phyloP scores from a whole-genome alignment of 2,797 vertebrate species.

The Poeciliopsis gracilis region DNA sequence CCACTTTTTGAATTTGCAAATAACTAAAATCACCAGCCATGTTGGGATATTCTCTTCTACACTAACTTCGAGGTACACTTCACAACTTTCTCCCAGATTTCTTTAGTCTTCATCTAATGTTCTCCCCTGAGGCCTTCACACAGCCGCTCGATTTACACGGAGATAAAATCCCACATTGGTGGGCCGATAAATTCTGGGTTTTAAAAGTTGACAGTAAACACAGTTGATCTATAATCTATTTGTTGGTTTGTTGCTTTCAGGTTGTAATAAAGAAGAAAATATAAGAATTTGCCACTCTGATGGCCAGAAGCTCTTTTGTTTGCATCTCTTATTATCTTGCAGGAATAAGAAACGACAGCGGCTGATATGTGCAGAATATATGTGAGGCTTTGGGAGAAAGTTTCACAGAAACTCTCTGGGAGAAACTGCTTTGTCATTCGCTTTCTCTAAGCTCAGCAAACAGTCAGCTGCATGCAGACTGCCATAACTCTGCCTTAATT shows the following conservation, averaged over 20 bases:
- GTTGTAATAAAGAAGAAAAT: neutral
- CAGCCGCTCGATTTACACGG: neutral
- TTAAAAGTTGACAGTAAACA: neutral
- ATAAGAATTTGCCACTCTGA: neutral
- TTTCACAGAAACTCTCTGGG: constrained; percentile 9
- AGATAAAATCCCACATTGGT: neutral
- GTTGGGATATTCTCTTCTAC: neutral
- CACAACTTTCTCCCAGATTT: neutral
- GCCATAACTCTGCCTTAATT: constrained; percentile 52
- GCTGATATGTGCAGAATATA: neutral
- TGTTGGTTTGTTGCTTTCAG: neutral
- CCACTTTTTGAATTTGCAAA: too few relatives aligned
- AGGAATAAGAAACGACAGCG: neutral
- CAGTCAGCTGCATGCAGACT: constrained; percentile 26
- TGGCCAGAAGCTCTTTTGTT: neutral
- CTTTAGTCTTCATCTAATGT: neutral
- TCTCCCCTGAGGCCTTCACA: neutral
- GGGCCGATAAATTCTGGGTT: neutral
- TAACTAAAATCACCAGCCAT: too few relatives aligned
- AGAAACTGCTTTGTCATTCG: neutral
- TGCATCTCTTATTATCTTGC: neutral
- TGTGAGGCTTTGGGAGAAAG: constrained; percentile 20
- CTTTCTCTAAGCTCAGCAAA: neutral
- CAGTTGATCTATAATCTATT: neutral
- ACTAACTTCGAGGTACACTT: neutral